Conservation (phyloP, 2,113 vertebrate genomes). For the Piaya cayana region DNA sequence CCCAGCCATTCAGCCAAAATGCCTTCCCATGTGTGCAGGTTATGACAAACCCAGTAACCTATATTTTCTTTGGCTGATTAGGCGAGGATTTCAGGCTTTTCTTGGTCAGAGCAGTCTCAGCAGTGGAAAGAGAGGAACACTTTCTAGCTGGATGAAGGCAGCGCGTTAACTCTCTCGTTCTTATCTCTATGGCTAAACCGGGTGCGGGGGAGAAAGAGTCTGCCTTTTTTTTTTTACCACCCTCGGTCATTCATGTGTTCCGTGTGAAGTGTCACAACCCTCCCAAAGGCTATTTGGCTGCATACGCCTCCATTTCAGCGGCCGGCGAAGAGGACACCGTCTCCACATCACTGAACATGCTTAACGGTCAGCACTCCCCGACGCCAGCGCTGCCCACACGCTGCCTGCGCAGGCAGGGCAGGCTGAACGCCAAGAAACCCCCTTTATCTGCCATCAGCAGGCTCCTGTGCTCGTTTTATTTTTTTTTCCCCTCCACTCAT, state of each 20-base stretch:
- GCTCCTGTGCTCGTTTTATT: not conserved
- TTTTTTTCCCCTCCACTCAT: conserved; percentile 18
- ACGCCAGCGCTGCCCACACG: not conserved
- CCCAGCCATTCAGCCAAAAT: not conserved
- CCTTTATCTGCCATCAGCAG: conserved; percentile 67
- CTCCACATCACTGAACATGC: conserved; percentile 28
- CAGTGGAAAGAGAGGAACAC: not conserved
- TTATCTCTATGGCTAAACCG: not conserved
- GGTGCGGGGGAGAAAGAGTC: not conserved
- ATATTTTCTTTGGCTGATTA: not conserved
- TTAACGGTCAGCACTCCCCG: not conserved
- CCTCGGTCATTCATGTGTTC: not conserved
- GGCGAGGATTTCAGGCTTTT: not conserved
- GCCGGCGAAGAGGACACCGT: not conserved
- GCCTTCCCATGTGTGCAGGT: not conserved
- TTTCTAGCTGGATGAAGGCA: not conserved
- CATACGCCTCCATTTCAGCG: not conserved
- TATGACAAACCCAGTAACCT: not conserved
- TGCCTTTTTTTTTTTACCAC: not conserved
- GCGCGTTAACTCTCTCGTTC: not conserved
- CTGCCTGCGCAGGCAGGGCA: conserved; percentile 14
- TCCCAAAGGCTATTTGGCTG: conserved; percentile 10
- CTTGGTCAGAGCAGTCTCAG: not conserved
- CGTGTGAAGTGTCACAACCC: not conserved
- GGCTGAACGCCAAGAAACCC: not conserved